Percentiles rank a stretch among this genome's conserved stretches.
Conservation (phyloP, 2,113 vertebrate species). For the Murina feae region DNA sequence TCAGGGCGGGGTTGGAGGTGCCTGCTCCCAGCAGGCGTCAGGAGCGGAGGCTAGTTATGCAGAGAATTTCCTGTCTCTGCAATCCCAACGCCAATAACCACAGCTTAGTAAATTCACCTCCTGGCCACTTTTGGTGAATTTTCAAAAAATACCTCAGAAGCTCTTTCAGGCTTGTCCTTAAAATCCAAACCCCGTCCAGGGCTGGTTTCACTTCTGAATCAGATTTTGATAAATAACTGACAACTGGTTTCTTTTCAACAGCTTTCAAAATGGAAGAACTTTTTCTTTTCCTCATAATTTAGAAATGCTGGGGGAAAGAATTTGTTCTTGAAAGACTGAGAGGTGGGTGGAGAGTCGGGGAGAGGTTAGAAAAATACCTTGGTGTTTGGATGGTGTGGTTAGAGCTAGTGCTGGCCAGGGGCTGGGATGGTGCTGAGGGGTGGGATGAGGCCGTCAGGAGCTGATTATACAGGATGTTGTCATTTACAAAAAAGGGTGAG, state of each 20-base stretch:
- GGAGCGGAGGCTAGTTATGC: conserved; percentile 73
- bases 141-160: conserved; percentile 22
- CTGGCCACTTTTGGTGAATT: conserved; percentile 46
- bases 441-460: not conserved
- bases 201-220: not conserved
- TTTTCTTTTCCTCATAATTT: not conserved
- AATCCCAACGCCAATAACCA: conserved; percentile 65
- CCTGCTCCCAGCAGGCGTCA: conserved; percentile 67
- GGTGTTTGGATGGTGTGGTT: not conserved
- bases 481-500: not conserved
- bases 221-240: conserved; percentile 11
- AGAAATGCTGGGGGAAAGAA: not conserved
- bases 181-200: not conserved
- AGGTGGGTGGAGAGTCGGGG: not conserved
- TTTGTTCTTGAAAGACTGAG: conserved; percentile 35
- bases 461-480: not conserved
- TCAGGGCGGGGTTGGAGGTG: conserved; percentile 18
- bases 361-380: conserved; percentile 39
- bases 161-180: conserved; percentile 45
- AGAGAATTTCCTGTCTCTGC: conserved; percentile 79
- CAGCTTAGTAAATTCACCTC: conserved; percentile 56
- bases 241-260: not conserved
- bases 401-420: not conserved
- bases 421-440: not conserved
- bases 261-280: not conserved